These are phyloP conservation scores for Frankliniella fusca DNA, from an alignment of 2,888 invertebrate species.

Conservation along the genomic window DNA sequence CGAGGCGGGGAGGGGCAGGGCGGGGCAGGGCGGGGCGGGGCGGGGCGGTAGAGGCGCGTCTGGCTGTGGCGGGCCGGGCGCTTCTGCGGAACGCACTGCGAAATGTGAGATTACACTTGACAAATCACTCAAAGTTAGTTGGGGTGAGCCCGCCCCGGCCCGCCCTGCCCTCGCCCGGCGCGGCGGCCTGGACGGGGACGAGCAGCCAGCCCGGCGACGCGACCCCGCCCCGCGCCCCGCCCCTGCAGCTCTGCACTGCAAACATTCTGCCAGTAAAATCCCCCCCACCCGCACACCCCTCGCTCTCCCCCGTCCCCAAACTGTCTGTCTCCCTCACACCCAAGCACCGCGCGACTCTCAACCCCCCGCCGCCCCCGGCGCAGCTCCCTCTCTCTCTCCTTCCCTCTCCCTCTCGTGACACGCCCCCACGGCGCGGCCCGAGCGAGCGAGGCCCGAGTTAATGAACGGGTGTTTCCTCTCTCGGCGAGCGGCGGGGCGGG, in stretches of 20 bases:
- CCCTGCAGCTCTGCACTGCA: background rate
- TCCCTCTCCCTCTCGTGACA: constrained; percentile 14
- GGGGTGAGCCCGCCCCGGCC: constrained; percentile 26
- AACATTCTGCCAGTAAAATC: background rate
- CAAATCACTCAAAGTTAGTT: constrained; percentile 21
- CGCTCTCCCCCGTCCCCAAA: constrained; percentile 33
- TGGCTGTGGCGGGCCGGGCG: background rate
- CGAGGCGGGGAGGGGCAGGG: background rate
- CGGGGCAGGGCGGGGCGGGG: background rate
- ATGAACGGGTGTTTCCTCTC: constrained; percentile 18
- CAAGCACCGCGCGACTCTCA: too few species aligned
- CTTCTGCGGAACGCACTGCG: background rate
- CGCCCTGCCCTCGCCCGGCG: constrained; percentile 30
- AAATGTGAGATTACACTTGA: constrained; percentile 10
- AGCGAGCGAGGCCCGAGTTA: background rate
- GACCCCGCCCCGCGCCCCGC: background rate
- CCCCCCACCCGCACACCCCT: constrained; percentile 41
- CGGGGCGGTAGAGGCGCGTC: background rate
- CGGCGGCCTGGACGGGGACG: background rate
- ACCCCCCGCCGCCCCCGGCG: too few species aligned
- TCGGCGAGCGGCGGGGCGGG: constrained; percentile 28
- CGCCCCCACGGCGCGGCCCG: background rate
- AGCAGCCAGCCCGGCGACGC: background rate
- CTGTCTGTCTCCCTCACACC: too few species aligned
- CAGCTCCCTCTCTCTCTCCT: background rate